phyloP scores from a whole-genome alignment of 2,113 vertebrate genomes.

The Microcebus lehilahytsara region DNA sequence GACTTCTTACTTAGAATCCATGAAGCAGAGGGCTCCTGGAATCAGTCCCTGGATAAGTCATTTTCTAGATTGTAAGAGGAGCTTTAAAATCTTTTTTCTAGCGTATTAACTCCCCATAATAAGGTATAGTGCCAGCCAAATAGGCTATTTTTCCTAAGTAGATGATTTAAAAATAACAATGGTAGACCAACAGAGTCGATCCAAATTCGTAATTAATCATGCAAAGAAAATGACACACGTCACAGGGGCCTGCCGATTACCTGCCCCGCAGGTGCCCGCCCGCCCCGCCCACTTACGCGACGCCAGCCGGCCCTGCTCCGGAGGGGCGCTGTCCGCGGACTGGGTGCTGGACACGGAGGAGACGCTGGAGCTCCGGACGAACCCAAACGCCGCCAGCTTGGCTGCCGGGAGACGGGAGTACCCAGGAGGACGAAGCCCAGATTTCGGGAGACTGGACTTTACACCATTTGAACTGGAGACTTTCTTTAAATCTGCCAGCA shows the following conservation, averaged over 20 bases:
- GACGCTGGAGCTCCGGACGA: constrained; percentile 91
- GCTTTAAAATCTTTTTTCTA: neutral
- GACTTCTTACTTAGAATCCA: neutral
- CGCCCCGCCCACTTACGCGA: constrained; percentile 86
- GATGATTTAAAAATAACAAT: neutral
- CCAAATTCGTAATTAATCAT: neutral
- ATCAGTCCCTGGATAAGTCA: neutral
- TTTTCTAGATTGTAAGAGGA: neutral
- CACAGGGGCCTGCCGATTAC: fast-evolving
- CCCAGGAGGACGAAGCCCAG: constrained; percentile 94
- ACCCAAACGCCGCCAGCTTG: constrained; percentile 91
- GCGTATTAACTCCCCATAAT: neutral
- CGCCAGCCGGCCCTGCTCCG: constrained; percentile 84
- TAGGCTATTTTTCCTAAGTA: neutral
- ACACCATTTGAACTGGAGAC: constrained; percentile 81
- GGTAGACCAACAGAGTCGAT: neutral
- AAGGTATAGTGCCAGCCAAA: neutral
- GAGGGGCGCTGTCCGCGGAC: constrained; percentile 88
- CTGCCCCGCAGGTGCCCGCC: neutral
- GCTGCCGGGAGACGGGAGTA: constrained; percentile 92
- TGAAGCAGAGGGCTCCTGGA: neutral
- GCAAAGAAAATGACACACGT: neutral
- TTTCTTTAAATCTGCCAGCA: constrained; percentile 88
- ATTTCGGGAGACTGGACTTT: constrained; percentile 90
- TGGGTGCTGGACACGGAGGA: constrained; percentile 94